These are phyloP conservation scores for Anodontia alba DNA, from an alignment of 2,888 invertebrate genomes.

Conservation along the genomic window DNA sequence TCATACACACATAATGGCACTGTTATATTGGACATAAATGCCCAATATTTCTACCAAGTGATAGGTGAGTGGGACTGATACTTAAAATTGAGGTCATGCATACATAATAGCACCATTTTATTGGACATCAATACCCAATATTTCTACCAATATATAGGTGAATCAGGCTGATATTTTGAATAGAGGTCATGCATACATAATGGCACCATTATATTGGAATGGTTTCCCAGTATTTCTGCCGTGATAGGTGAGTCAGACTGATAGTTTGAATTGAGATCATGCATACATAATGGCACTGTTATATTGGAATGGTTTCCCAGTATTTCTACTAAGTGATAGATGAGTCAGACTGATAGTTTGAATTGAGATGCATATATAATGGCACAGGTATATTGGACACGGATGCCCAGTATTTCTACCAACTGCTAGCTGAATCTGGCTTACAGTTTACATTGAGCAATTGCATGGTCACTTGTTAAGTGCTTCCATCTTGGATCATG, in stretches of 20 bases:
- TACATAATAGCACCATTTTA: slow-evolving; percentile 96
- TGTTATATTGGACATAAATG: slow-evolving; percentile 96
- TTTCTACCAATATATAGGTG: slow-evolving; percentile 87
- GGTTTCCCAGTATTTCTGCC: no score
- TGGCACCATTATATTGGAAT: slow-evolving; percentile 96
- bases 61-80: slow-evolving; percentile 92
- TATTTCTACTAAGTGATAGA: no score
- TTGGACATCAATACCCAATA: slow-evolving; percentile 96
- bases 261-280: slow-evolving; percentile 94
- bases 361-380: slow-evolving; percentile 95
- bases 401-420: slow-evolving; percentile 93
- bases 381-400: slow-evolving; percentile 97
- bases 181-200: slow-evolving; percentile 95
- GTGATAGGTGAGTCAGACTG: no score
- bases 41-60: slow-evolving; percentile 21
- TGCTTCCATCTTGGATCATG: no score
- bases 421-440: slow-evolving; percentile 82
- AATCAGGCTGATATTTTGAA: slow-evolving; percentile 88
- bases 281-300: slow-evolving; percentile 96
- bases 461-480: no score
- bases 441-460: no score
- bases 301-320: slow-evolving; percentile 89
- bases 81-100: slow-evolving; percentile 96
- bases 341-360: slow-evolving; percentile 89
- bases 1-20: slow-evolving; percentile 96